Conservation (phyloP, 2,113 vertebrate species). For the Solenodon paradoxus region DNA sequence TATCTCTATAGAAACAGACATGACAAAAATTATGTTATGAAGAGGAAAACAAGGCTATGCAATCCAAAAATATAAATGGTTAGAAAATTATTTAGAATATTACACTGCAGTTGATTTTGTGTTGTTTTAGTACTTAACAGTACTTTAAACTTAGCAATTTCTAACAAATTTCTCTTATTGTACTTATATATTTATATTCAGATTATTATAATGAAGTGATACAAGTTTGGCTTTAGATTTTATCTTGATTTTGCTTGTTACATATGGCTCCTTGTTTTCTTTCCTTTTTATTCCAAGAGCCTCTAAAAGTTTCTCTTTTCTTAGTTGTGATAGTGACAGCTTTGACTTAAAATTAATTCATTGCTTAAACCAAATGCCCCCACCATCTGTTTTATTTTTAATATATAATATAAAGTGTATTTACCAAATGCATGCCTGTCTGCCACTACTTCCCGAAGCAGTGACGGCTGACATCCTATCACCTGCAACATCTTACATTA, state of each 20-base stretch:
- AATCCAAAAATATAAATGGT: background rate
- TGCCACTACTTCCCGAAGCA: background rate
- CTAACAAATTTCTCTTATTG: background rate
- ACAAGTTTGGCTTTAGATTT: background rate
- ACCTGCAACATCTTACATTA: background rate
- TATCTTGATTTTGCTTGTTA: background rate
- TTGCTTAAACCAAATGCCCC: background rate
- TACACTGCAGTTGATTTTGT: background rate
- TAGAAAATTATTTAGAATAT: background rate
- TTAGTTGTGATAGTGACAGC: background rate
- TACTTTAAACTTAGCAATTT: background rate
- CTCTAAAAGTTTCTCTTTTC: background rate
- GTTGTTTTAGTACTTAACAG: background rate
- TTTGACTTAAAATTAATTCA: slow-evolving; percentile 44
- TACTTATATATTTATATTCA: background rate
- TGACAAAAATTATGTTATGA: background rate
- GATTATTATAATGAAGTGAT: background rate
- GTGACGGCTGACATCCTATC: background rate
- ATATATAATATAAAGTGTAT: background rate
- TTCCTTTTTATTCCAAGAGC: background rate
- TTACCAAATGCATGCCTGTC: background rate
- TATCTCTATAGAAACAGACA: background rate
- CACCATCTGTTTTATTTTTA: slow-evolving; percentile 9
- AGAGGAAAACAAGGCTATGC: background rate
- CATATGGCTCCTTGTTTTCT: background rate